Evolutionary conservation across 2,113 vertebrate genomes (phyloP), one percentile per base, ranked within the genome.

Genomic region (Siniperca knerii): DNA sequence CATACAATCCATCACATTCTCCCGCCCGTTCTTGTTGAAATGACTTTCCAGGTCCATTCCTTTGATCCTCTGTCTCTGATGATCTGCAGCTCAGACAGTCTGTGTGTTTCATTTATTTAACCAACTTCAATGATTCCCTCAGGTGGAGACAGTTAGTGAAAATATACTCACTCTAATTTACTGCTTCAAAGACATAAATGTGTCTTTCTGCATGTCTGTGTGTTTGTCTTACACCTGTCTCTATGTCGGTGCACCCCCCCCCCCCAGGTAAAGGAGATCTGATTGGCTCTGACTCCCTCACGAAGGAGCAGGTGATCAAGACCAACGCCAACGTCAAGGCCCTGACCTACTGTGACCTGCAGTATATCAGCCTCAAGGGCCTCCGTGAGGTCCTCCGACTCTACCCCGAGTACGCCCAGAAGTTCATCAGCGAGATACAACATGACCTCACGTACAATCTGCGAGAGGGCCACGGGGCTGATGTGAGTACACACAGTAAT

Each of bases 371-470:
- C 89, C 94, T 97, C 52, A 96, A 96, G 88, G 96, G 96, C 2
- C 94, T 97, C 42, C 90, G 96, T 0, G 96, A 97, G 89, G 96
- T 97, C 2, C 95, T 97, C 29, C 91, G 96, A 1, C 95, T 97
- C 25, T 97, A 97, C 83, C 96, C 96, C 0, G 96, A 97, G 84
- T 97, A 97, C 70, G 94, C 96, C 33, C 96, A 96, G 87, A 96
- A 96, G 94, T 97, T 97, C 83, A 85, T 96, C 93, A 94, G 93
- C 3, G 96, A 97, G 87, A 97, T 97, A 21, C 96, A 97, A 75
- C 96, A 96, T n/a, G 96, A 97, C 93, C 95, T 97, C 84, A 97
- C 96, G 37, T 97, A 97, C 94, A 97, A 97, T 79, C 95, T 97
- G 82, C 86, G 96, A 12, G 96, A 96, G 79, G 96, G 96, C 42